Conservation (phyloP, 2,113 vertebrate genomes). For the Cynoglossus semilaevis region DNA sequence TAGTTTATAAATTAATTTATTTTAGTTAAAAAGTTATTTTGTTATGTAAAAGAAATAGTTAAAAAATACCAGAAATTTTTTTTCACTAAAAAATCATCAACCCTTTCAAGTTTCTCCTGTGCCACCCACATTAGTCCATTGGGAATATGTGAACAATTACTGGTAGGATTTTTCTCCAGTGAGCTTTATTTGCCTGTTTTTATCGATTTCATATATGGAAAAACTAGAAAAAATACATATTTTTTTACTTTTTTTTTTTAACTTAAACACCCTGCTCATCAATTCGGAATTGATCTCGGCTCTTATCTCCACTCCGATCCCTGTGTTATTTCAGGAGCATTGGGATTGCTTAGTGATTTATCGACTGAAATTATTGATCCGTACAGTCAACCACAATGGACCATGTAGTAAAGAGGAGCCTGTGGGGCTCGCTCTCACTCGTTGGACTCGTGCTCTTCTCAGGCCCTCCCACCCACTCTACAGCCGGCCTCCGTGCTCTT, state of each 20-base stretch:
- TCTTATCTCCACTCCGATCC: slow-evolving; percentile 73
- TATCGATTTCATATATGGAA: no score
- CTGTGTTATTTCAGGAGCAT: slow-evolving; percentile 70
- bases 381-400: slow-evolving; percentile 66
- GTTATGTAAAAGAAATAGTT: no score
- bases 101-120: no score
- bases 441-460: slow-evolving; percentile 20
- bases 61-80: no score
- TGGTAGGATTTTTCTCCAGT: no score
- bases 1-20: no score
- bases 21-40: no score
- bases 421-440: slow-evolving; percentile 43
- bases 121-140: no score
- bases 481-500: slow-evolving; percentile 30
- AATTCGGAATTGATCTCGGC: slow-evolving; percentile 61
- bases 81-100: no score
- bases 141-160: no score
- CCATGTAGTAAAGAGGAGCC: slow-evolving; percentile 55
- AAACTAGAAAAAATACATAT: not conserved
- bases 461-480: slow-evolving; percentile 20
- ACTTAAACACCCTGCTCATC: slow-evolving; percentile 36
- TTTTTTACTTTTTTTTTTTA: no score
- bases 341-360: slow-evolving; percentile 79
- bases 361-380: slow-evolving; percentile 65
- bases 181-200: no score